phyloP scores from a whole-genome alignment of 2,888 invertebrate species.

The Loripinus fragilis region DNA sequence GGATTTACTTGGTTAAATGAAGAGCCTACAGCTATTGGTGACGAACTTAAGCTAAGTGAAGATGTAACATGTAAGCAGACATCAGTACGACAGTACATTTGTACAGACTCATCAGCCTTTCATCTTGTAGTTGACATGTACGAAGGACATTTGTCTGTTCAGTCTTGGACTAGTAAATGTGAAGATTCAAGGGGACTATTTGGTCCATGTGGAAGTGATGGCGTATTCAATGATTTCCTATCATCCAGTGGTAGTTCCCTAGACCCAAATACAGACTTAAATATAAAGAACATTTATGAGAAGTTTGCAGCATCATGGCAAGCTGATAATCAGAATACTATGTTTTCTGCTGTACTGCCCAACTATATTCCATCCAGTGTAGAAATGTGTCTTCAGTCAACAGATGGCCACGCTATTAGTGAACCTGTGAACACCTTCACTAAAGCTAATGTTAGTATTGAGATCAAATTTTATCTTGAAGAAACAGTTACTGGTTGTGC shows the following conservation, averaged over 20 bases:
- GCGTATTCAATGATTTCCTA: constrained; percentile 40
- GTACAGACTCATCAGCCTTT: constrained; percentile 39
- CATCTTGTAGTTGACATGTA: constrained; percentile 55
- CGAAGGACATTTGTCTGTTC: constrained; percentile 46
- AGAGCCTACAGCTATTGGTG: constrained; percentile 38
- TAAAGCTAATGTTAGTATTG: constrained; percentile 61
- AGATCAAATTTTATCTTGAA: constrained; percentile 64
- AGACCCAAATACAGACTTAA: constrained; percentile 38
- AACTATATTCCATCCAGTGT: constrained; percentile 33
- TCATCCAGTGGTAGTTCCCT: constrained; percentile 26
- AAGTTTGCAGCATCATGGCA: constrained; percentile 63
- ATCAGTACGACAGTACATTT: constrained; percentile 45
- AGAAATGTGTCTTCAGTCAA: constrained; percentile 59
- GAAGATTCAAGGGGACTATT: constrained; percentile 51
- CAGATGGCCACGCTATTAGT: constrained; percentile 46
- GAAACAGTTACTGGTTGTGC: constrained; percentile 46
- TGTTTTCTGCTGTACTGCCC: constrained; percentile 47
- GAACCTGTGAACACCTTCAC: constrained; percentile 56
- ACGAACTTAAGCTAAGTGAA: constrained; percentile 30
- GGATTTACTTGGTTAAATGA: constrained; percentile 54
- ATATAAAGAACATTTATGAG: constrained; percentile 47
- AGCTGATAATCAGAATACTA: constrained; percentile 15
- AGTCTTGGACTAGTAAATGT: constrained; percentile 46
- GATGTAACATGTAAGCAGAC: constrained; percentile 38
- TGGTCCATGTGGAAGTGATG: constrained; percentile 60